Conservation (phyloP, 2,797 vertebrate species). For the Pipistrellus pipistrellus region DNA sequence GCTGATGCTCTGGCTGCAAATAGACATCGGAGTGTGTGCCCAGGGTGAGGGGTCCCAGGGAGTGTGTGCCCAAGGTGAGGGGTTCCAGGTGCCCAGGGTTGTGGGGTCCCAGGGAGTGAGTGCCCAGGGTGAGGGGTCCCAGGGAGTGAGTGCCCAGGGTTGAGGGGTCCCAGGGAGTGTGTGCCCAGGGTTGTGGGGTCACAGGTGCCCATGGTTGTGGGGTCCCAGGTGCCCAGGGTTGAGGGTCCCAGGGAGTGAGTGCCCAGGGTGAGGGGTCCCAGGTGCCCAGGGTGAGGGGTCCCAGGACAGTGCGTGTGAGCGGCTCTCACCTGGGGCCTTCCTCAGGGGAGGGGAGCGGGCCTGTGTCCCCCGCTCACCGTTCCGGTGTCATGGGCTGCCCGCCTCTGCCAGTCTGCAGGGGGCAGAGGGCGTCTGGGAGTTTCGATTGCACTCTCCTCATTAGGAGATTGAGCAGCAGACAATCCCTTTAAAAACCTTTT, state of each 20-base stretch:
- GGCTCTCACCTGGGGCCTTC: not conserved
- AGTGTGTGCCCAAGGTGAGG: too few relatives aligned
- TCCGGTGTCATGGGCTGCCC: not conserved
- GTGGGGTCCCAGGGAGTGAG: too few relatives aligned
- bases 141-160: too few relatives aligned
- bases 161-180: too few relatives aligned
- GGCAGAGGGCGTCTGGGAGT: slow-evolving; percentile 9
- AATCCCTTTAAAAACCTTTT: slow-evolving; percentile 61
- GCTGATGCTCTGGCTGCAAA: not conserved
- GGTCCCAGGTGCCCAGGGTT: not conserved
- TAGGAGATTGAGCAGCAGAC: slow-evolving; percentile 49
- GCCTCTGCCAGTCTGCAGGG: not conserved
- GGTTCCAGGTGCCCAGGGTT: not conserved
- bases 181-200: too few relatives aligned
- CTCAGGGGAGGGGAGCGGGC: not conserved
- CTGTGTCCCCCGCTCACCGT: not conserved
- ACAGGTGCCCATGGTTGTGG: too few relatives aligned
- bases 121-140: too few relatives aligned
- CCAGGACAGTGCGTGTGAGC: not conserved
- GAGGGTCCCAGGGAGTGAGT: too few relatives aligned
- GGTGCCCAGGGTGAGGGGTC: too few relatives aligned
- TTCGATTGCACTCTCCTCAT: slow-evolving; percentile 54
- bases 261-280: too few relatives aligned
- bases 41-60: too few relatives aligned
- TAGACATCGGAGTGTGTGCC: not conserved